Evolutionary conservation across 1,140 invertebrate genomes (phyloP), one percentile per base, ranked within the genome.

Genomic region (Lysiphlebus fabarum): DNA sequence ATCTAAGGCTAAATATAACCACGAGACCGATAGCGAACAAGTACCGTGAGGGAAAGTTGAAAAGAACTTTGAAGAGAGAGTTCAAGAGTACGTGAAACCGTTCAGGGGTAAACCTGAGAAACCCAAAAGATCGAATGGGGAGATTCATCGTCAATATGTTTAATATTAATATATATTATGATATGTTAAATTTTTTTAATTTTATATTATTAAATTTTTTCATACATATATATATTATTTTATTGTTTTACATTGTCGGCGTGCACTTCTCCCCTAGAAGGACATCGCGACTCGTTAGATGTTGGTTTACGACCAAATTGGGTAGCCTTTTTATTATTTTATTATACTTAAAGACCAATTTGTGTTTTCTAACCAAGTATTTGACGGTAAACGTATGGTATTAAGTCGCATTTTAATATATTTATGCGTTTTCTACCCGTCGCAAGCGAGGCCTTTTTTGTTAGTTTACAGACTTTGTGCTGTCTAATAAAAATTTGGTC

Each of bases 31-130:
- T n/a, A n/a, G n/a, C n/a, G n/a, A n/a, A n/a, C n/a, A n/a, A n/a
- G n/a, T n/a, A n/a, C n/a, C n/a, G n/a, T n/a, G n/a, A n/a, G n/a
- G n/a, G n/a, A n/a, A n/a, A n/a, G n/a, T n/a, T n/a, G n/a, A n/a
- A n/a, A n/a, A n/a, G n/a, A n/a, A n/a, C n/a, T n/a, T n/a, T n/a
- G n/a, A n/a, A n/a, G n/a, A n/a, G n/a, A n/a, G n/a, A n/a, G n/a
- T 90, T 88, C 77, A 91, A 90, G 77, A 89, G 87, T 86, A 86
- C 85, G 86, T 90, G 87, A 90, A 90, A 89, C 83, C 83, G 84
- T 81, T 84, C 78, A 84, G 82, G 82, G 84, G 85, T 82, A 89
- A 88, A 85, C 85, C 79, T 79, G 77, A 77, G 78, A 80, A 81
- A 81, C 80, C 79, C 79, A 76, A 82, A 82, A 81, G 77, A 75